phyloP scores from a whole-genome alignment of 1,140 invertebrate genomes.

The Akabosia matsudoensis region DNA sequence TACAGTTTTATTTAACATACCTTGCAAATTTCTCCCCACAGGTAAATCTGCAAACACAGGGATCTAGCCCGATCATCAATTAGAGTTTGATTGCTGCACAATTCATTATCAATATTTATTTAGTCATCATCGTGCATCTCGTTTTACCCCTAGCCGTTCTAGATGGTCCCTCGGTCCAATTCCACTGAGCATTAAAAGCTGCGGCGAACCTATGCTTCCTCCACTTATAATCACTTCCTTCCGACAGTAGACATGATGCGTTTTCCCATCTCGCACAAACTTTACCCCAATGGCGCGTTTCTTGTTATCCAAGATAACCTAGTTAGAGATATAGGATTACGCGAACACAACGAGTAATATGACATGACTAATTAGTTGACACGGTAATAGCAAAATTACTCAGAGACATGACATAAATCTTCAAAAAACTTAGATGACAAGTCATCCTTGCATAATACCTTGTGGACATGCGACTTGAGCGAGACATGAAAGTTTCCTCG shows the following conservation, averaged over 20 bases:
- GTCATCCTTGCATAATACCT: no score
- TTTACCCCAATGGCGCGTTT: slow-evolving; percentile 57
- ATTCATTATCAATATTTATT: neutral
- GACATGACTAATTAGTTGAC: neutral
- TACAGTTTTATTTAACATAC: no score
- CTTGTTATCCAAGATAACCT: slow-evolving; percentile 57
- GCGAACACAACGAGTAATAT: no score
- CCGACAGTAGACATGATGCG: slow-evolving; percentile 52
- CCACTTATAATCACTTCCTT: slow-evolving; percentile 51
- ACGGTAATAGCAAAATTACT: no score
- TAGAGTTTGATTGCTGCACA: neutral
- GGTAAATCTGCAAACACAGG: slow-evolving; percentile 39
- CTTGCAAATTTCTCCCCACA: slow-evolving; percentile 39
- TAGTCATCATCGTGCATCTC: neutral
- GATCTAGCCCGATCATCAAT: slow-evolving; percentile 31
- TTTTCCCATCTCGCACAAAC: slow-evolving; percentile 51
- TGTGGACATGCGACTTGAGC: slow-evolving; percentile 34
- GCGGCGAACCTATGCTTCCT: slow-evolving; percentile 54
- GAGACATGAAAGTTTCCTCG: slow-evolving; percentile 54
- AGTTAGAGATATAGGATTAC: slow-evolving; percentile 13
- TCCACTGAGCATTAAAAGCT: slow-evolving; percentile 69
- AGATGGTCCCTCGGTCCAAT: slow-evolving; percentile 61
- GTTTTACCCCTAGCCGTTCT: slow-evolving; percentile 37
- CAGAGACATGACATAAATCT: no score
- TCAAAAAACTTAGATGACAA: no score